These are phyloP conservation scores for Dipodomys merriami DNA, from an alignment of 2,113 vertebrate genomes.

Conservation along the genomic window DNA sequence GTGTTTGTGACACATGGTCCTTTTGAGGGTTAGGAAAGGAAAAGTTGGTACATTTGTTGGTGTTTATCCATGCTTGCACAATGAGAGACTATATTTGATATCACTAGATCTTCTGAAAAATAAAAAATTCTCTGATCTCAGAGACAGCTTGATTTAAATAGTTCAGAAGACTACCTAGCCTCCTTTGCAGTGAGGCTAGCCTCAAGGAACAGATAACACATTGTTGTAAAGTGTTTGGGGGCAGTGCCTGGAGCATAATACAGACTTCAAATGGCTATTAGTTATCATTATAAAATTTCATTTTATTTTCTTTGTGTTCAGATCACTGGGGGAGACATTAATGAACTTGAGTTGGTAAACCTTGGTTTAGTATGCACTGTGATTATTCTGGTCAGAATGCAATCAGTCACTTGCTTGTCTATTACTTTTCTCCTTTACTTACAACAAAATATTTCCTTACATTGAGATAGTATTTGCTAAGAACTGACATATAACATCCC, in stretches of 20 bases:
- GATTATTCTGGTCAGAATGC: slow-evolving; percentile 45
- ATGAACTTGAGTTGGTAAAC: slow-evolving; percentile 51
- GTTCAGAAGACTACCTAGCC: background rate
- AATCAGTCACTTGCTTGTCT: background rate
- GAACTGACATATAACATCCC: background rate
- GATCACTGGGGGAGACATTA: background rate
- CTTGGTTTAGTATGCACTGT: background rate
- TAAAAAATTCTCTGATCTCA: slow-evolving; percentile 7
- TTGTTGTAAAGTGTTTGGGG: background rate
- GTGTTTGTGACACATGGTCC: slow-evolving; percentile 37
- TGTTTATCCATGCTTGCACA: background rate
- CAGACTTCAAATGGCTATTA: background rate
- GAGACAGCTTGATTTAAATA: slow-evolving; percentile 27
- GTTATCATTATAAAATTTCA: slow-evolving; percentile 32
- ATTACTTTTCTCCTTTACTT: background rate
- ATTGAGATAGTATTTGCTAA: slow-evolving; percentile 20
- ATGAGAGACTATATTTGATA: background rate
- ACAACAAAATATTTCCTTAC: slow-evolving; percentile 20
- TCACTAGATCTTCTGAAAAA: slow-evolving; percentile 20
- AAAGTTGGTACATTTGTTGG: slow-evolving; percentile 16
- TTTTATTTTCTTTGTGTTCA: slow-evolving; percentile 33
- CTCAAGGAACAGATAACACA: background rate
- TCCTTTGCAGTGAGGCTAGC: background rate
- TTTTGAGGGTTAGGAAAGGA: slow-evolving; percentile 22
- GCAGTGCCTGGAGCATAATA: background rate